Conservation (phyloP, 2,888 invertebrate genomes). For the Atrina japonica region DNA sequence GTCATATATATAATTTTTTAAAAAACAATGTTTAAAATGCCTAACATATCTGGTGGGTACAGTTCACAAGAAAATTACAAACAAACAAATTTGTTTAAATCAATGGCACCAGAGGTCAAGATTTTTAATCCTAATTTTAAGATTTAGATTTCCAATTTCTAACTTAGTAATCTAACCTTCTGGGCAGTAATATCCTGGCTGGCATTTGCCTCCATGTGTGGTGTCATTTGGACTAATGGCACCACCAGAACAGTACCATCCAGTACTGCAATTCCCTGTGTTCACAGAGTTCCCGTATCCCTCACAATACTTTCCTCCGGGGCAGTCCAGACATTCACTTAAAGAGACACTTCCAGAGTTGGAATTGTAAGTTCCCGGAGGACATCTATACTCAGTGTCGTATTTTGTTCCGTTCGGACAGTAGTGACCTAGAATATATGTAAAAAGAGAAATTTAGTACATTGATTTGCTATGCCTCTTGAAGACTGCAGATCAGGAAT, state of each 20-base stretch:
- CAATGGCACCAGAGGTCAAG: no score
- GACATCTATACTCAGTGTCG: constrained; percentile 71
- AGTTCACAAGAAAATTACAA: no score
- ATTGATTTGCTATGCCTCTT: no score
- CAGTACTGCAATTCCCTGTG: constrained; percentile 72
- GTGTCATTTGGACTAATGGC: constrained; percentile 69
- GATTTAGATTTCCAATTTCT: no score
- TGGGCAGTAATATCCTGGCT: constrained; percentile 75
- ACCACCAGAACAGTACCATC: constrained; percentile 75
- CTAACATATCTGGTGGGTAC: no score
- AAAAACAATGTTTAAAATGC: no score
- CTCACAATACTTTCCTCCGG: constrained; percentile 76
- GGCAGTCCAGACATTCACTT: constrained; percentile 70
- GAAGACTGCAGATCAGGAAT: no score
- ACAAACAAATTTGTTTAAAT: no score
- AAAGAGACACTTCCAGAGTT: constrained; percentile 50
- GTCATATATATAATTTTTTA: no score
- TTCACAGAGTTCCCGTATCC: constrained; percentile 71
- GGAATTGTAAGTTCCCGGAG: constrained; percentile 75
- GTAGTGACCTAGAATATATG: constrained; percentile 77
- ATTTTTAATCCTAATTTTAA: no score
- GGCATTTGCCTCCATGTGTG: constrained; percentile 72
- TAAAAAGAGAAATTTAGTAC: no score
- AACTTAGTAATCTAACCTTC: constrained; percentile 60
- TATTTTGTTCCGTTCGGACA: constrained; percentile 74